Evolutionary conservation across 2,797 vertebrate species (phyloP), one percentile per base, ranked within the genome.

Genomic region (Myotis pilosus): DNA sequence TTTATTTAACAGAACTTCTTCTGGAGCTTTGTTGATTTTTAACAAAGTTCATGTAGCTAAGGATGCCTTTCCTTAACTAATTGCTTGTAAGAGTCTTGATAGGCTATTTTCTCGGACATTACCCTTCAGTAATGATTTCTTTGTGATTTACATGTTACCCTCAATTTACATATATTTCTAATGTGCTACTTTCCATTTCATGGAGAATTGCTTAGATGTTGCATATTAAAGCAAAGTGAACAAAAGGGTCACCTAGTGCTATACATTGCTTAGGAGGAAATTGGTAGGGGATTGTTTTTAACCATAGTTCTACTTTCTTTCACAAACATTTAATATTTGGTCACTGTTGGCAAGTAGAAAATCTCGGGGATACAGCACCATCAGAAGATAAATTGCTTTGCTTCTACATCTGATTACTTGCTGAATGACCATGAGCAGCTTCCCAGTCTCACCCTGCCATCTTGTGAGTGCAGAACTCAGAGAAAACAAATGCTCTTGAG

Each of bases 101-200:
- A 82, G 89, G 81, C 12, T 57, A 83, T 94, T 96, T 96, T 95
- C 74, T 81, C 0, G 2, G 74, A 96, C 89, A 94, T 97, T 95
- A 89, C 95, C 84, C 62, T 81, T 17, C 93, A 62, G 79, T 87
- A 81, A 97, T 91, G 64, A 91, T 89, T 94, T 96, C 57, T 80
- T 95, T 90, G 75, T 96, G 91, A 96, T 95, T 94, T 94, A 93
- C 89, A 62, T 90, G 86, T 85, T 87, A 91, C 20, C 41, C 55
- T 76, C 62, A 87, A 88, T 95, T 89, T 95, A 51, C 78, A 88
- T 92, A 81, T 89, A 79, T 95, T 89, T 94, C 25, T 49, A 36
- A 82, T 47, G 9, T 60, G 19, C 57, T 68, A 0, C 53, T 94
- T 89, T 72, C 93, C 92, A 81, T 91, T 92, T 96, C 76, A 69